Percentiles rank a stretch among this genome's conserved stretches.
These are phyloP conservation scores for Platichthys flesus DNA, from an alignment of 2,113 vertebrate species.

Conservation along the genomic window DNA sequence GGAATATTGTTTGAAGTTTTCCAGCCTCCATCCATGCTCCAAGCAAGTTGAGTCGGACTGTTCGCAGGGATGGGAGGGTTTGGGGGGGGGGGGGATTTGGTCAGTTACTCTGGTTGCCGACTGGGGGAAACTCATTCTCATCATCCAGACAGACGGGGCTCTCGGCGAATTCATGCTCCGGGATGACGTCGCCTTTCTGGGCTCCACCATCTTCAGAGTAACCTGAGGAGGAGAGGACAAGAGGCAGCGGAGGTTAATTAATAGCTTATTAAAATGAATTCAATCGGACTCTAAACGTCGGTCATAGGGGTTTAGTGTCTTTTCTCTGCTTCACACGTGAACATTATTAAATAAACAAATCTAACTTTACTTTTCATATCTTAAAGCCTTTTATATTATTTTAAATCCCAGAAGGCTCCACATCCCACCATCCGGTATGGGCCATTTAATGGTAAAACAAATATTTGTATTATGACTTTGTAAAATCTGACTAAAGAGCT, in stretches of 20 bases:
- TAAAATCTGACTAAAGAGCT: too few species aligned
- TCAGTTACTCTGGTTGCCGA: conserved; percentile 90
- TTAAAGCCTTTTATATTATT: too few species aligned
- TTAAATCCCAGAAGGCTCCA: background rate
- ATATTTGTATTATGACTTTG: too few species aligned
- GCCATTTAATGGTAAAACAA: background rate
- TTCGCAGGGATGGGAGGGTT: conserved; percentile 23
- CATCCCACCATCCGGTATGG: background rate
- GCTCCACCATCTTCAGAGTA: conserved; percentile 93
- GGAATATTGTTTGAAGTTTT: conserved; percentile 28
- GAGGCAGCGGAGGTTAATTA: background rate
- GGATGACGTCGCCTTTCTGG: conserved; percentile 91
- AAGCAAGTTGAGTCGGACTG: conserved; percentile 39
- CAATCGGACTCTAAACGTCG: too few species aligned
- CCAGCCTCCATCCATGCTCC: conserved; percentile 25
- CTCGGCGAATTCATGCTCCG: conserved; percentile 93
- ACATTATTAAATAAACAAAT: background rate
- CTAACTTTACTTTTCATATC: too few species aligned
- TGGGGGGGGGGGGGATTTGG: background rate
- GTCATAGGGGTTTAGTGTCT: background rate
- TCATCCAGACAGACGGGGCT: conserved; percentile 93
- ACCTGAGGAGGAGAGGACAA: conserved; percentile 80
- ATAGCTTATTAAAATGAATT: too few species aligned
- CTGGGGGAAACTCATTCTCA: conserved; percentile 93
- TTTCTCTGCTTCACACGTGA: background rate